Conservation (phyloP, 2,888 invertebrate species). For the Tiliacea citrago region DNA sequence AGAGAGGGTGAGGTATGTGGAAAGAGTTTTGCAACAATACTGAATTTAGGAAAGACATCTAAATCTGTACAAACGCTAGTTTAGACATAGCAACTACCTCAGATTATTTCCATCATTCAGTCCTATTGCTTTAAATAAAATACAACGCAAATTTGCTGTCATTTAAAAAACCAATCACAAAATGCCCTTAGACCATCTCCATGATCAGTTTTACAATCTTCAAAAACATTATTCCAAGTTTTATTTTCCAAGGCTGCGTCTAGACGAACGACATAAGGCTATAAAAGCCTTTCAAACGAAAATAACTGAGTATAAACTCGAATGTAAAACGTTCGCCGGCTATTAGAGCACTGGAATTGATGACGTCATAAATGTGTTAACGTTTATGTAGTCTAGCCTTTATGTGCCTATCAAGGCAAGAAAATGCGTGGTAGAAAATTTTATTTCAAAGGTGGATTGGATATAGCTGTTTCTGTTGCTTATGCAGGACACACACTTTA, state of each 20-base stretch:
- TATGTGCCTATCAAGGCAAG: conserved; percentile 35
- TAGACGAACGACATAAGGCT: conserved; percentile 21
- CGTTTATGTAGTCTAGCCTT: conserved; percentile 52
- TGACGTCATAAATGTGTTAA: conserved; percentile 54
- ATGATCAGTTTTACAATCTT: background rate
- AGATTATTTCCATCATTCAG: background rate
- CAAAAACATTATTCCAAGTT: background rate
- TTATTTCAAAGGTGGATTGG: conserved; percentile 14
- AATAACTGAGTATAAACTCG: conserved; percentile 45
- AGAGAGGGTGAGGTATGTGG: background rate
- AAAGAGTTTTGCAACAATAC: background rate
- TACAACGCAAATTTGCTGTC: background rate
- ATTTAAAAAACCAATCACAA: background rate
- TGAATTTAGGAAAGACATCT: too few species aligned
- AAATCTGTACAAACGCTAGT: background rate
- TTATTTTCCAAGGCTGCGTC: conserved; percentile 32
- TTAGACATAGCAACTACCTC: background rate
- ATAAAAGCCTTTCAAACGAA: conserved; percentile 55
- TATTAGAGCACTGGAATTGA: conserved; percentile 53
- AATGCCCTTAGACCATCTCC: background rate
- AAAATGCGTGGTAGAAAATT: conserved; percentile 23
- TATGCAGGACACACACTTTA: too few species aligned
- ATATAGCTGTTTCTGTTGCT: background rate
- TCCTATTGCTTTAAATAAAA: background rate
- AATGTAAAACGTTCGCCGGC: conserved; percentile 51